Percentiles rank a stretch among this genome's conserved stretches.
These are phyloP conservation scores for Anoplolepis gracilipes DNA, from an alignment of 1,140 invertebrate species.

Conservation along the genomic window DNA sequence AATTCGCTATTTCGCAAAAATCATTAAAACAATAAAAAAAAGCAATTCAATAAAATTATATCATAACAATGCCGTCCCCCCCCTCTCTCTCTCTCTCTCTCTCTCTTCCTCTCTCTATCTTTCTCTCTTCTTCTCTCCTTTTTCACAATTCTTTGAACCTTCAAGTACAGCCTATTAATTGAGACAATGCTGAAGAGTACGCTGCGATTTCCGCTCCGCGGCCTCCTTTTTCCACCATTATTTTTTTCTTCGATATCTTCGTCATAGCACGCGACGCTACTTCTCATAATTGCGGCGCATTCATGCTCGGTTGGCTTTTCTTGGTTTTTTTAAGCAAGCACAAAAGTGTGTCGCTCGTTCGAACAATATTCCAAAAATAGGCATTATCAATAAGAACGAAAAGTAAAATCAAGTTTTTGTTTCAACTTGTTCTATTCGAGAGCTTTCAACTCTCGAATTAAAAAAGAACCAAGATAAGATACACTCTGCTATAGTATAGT, in stretches of 20 bases:
- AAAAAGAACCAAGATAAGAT: not conserved
- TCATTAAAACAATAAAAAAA: not conserved
- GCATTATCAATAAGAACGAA: conserved; percentile 58
- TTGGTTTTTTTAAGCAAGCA: conserved; percentile 49
- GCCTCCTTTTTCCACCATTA: conserved; percentile 47
- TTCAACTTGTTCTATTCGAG: not conserved
- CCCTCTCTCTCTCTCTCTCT: too few relatives aligned
- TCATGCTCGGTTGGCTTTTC: conserved; percentile 51
- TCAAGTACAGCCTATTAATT: conserved; percentile 62
- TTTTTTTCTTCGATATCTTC: conserved; percentile 68
- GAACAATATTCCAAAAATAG: conserved; percentile 51
- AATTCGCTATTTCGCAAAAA: not conserved
- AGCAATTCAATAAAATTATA: conserved; percentile 14
- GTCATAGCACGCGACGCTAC: conserved; percentile 52
- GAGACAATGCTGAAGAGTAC: conserved; percentile 52
- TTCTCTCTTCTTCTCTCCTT: not conserved
- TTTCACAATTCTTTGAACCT: conserved; percentile 34
- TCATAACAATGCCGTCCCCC: too few relatives aligned
- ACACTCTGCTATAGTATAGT: not conserved
- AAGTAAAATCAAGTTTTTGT: not conserved
- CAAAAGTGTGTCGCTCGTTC: conserved; percentile 31
- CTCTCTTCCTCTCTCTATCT: not conserved
- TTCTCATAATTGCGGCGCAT: conserved; percentile 70
- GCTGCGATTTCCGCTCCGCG: conserved; percentile 8
- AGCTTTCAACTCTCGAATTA: not conserved